Evolutionary conservation across 2,113 vertebrate genomes (phyloP).

Genomic region (Trichechus manatus): DNA sequence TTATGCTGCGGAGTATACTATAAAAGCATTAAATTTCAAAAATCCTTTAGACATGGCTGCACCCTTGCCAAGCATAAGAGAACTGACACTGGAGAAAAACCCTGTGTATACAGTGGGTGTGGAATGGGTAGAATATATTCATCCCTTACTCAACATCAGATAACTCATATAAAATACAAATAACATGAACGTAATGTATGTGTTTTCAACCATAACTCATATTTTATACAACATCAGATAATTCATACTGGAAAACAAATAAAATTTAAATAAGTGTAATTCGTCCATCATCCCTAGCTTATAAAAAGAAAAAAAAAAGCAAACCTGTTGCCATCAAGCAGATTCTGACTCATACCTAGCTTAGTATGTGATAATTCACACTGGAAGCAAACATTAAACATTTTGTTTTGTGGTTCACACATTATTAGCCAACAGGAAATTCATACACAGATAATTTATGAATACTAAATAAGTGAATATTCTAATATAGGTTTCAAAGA

Average conservation of each 20-base stretch:
- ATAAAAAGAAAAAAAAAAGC: no score
- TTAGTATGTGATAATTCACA: constrained; percentile 18
- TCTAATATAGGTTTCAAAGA: neutral
- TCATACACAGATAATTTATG: neutral
- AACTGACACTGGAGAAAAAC: neutral
- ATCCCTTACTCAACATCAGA: neutral
- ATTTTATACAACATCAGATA: neutral
- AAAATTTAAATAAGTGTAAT: neutral
- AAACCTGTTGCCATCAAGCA: no score
- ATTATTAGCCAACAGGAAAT: neutral
- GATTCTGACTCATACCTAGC: neutral
- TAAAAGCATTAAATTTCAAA: neutral
- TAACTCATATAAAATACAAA: neutral
- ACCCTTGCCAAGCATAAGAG: neutral
- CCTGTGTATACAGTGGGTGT: neutral
- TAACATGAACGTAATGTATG: neutral
- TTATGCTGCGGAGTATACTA: neutral
- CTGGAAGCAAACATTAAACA: neutral
- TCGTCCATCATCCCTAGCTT: neutral
- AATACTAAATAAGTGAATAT: neutral
- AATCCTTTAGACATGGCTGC: neutral
- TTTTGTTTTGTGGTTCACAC: neutral
- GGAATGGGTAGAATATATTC: neutral
- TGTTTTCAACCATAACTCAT: neutral
- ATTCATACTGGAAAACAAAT: neutral